phyloP scores from a whole-genome alignment of 2,888 invertebrate species.

The Troglohyphantes excavatus region DNA sequence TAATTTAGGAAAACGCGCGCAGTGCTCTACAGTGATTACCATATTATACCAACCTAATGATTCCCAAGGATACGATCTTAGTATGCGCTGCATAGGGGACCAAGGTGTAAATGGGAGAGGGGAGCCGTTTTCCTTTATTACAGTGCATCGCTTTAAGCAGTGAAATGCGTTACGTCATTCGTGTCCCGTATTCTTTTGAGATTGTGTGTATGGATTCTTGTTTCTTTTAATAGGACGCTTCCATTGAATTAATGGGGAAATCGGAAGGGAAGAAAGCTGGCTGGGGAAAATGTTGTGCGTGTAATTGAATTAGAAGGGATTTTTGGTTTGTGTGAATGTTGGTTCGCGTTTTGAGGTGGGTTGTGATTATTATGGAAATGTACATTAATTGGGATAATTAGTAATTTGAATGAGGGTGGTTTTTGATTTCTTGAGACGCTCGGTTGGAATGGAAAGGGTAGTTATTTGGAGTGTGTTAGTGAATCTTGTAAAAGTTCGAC shows the following conservation, averaged over 20 bases:
- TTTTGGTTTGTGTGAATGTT: too few species aligned
- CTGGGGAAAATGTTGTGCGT: too few species aligned
- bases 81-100: background rate
- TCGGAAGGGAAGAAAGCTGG: background rate
- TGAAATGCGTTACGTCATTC: background rate
- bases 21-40: slow-evolving; percentile 35
- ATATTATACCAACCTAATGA: slow-evolving; percentile 38
- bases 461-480: too few species aligned
- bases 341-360: too few species aligned
- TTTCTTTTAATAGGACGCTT: background rate
- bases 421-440: too few species aligned
- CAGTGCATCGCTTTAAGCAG: background rate
- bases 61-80: slow-evolving; percentile 14
- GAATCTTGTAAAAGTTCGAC: too few species aligned
- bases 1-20: slow-evolving; percentile 32
- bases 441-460: too few species aligned
- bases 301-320: too few species aligned
- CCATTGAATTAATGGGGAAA: background rate
- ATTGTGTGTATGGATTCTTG: background rate
- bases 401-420: too few species aligned
- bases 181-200: background rate
- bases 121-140: background rate
- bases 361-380: too few species aligned
- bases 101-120: background rate
- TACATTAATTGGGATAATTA: too few species aligned